phyloP scores from a whole-genome alignment of 2,888 invertebrate genomes.

The Baccha elongata region DNA sequence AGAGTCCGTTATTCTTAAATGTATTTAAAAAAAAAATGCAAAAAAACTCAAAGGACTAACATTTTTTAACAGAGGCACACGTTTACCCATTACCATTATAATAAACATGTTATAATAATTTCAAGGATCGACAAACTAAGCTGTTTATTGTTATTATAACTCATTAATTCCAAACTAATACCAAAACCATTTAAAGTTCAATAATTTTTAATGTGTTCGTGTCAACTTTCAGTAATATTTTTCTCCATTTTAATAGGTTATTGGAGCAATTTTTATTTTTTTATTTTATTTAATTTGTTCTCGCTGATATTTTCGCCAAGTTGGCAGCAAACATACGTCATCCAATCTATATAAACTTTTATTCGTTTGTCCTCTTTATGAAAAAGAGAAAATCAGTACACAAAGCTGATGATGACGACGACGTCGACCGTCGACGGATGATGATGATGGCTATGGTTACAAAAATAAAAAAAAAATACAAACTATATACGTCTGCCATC shows the following conservation, averaged over 20 bases:
- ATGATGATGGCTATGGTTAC: constrained; percentile 28
- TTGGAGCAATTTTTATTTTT: constrained; percentile 20
- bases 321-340: constrained; percentile 39
- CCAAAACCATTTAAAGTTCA: constrained; percentile 24
- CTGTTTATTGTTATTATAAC: background rate
- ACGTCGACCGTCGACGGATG: constrained; percentile 27
- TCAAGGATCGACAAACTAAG: background rate
- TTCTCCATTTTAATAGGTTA: background rate
- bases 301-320: constrained; percentile 35
- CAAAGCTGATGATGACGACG: constrained; percentile 26
- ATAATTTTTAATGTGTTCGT: constrained; percentile 16
- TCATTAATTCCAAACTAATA: constrained; percentile 27
- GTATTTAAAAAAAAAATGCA: too few relatives aligned
- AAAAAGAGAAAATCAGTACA: constrained; percentile 14
- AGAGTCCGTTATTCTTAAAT: too few relatives aligned
- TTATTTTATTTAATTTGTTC: constrained; percentile 19
- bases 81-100: too few relatives aligned
- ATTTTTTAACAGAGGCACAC: too few relatives aligned
- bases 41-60: too few relatives aligned
- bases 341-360: constrained; percentile 5
- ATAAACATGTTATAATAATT: too few relatives aligned
- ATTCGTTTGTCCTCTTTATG: constrained; percentile 31
- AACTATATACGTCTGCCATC: constrained; percentile 26
- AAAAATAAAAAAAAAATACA: constrained; percentile 3
- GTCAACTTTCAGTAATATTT: constrained; percentile 19